Base-by-base conservation (phyloP, 1,140 invertebrate genomes). In the Lanistes nyassanus region DNA sequence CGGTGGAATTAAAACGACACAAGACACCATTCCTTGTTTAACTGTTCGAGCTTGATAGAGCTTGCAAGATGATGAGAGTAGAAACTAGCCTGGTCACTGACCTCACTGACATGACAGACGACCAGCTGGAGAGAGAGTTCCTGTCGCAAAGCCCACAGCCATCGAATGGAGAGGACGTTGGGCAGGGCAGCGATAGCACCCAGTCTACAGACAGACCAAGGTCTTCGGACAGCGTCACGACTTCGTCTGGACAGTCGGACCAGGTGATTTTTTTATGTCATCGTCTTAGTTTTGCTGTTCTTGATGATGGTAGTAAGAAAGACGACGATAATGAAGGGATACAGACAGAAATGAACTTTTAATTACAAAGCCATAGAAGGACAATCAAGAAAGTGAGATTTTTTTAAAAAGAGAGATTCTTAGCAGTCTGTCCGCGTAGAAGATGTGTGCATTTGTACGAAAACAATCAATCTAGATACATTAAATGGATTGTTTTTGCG, bases 71-170 rank as follows among this genome's bases (percentile, higher is more conserved):
- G 23, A 69, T 69, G 67, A 39, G 39, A 16, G 26, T 47, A 29
- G n/a, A 47, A 69, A 51, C 23, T 31, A 58, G 29, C 37, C 23
- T 29, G 23, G 26, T 72, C 55, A 60, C 70, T 16, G 70, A 72
- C 34, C 37, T 72, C 16, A 72, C 70, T n/a, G 31, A 72, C 29
- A 37, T 36, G 70, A 72, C 31, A 26, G 70, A 72, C 6, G 56
- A 3, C 37, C 55, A 62, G 56, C 36, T 60, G 55, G 51, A 62
- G 56, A n/a, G 56, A n/a, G 56, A 72, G 34, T 60, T 72, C 19
- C 3, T 11, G 47, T 2, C 2, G 56, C 34, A 72, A 37, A 56
- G 19, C 34, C 34, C 3, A 31, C 34, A 37, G 70, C 34, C 26
- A 4, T 19, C 23, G 55, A n/a, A 13, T 13, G 56, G 37, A 37